These are phyloP conservation scores for Neoarius graeffei DNA, from an alignment of 2,113 vertebrate species.

Conservation along the genomic window DNA sequence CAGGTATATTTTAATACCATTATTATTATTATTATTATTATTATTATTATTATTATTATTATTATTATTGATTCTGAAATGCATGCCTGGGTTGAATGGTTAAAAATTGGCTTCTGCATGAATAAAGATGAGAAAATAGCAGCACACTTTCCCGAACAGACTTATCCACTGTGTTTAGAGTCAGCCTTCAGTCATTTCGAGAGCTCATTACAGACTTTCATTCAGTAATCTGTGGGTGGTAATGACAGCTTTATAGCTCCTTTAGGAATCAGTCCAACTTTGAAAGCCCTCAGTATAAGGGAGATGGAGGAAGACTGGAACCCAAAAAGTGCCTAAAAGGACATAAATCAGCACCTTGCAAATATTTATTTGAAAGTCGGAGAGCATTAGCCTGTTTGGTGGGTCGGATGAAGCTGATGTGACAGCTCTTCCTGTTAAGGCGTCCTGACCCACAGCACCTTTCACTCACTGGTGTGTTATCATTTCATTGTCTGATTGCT, in stretches of 20 bases:
- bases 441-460: background rate
- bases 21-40: background rate
- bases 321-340: background rate
- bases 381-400: slow-evolving; percentile 24
- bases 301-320: background rate
- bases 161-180: slow-evolving; percentile 51
- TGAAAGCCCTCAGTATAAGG: background rate
- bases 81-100: background rate
- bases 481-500: slow-evolving; percentile 12
- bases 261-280: background rate
- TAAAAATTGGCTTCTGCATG: background rate
- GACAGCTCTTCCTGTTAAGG: slow-evolving; percentile 37
- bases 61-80: background rate
- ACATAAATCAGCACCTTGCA: slow-evolving; percentile 14
- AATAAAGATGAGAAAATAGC: slow-evolving; percentile 5
- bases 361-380: slow-evolving; percentile 33
- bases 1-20: background rate
- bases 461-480: background rate
- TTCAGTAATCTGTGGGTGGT: slow-evolving; percentile 55
- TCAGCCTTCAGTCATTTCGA: slow-evolving; percentile 66
- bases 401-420: slow-evolving; percentile 30
- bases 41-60: background rate
- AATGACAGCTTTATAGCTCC: slow-evolving; percentile 17
- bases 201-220: slow-evolving; percentile 65
- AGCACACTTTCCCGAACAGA: background rate